These are phyloP conservation scores for Ophiodon elongatus DNA, from an alignment of 2,113 vertebrate species.

Conservation along the genomic window DNA sequence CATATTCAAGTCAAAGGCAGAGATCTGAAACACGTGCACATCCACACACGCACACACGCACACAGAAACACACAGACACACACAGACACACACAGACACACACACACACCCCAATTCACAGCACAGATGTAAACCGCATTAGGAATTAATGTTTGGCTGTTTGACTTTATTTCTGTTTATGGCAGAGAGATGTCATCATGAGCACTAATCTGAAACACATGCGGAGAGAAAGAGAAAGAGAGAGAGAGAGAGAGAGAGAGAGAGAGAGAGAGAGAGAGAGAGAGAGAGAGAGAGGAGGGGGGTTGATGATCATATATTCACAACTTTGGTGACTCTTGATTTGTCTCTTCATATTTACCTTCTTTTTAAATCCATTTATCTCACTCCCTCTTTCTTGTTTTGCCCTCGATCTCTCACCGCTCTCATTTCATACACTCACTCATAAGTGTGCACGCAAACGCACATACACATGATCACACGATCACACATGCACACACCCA, in stretches of 20 bases:
- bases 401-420: constrained; percentile 18
- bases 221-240: constrained; percentile 23
- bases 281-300: not conserved
- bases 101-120: constrained; percentile 19
- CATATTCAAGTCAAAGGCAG: constrained; percentile 22
- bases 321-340: constrained; percentile 12
- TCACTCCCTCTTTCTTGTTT: not conserved
- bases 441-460: not conserved
- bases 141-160: constrained; percentile 56
- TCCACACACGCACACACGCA: constrained; percentile 15
- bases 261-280: constrained; percentile 10
- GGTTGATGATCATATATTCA: constrained; percentile 36
- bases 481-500: constrained; percentile 31
- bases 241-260: constrained; percentile 1
- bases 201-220: constrained; percentile 68
- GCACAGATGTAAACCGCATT: constrained; percentile 47
- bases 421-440: constrained; percentile 5
- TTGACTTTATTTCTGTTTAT: constrained; percentile 61
- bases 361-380: not conserved
- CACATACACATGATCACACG: constrained; percentile 4
- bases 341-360: not conserved
- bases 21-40: constrained; percentile 26
- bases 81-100: constrained; percentile 19
- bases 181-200: constrained; percentile 55
- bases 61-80: constrained; percentile 14